Base-by-base conservation (phyloP, 2,888 invertebrate genomes). In the Syrista parreyssii region DNA sequence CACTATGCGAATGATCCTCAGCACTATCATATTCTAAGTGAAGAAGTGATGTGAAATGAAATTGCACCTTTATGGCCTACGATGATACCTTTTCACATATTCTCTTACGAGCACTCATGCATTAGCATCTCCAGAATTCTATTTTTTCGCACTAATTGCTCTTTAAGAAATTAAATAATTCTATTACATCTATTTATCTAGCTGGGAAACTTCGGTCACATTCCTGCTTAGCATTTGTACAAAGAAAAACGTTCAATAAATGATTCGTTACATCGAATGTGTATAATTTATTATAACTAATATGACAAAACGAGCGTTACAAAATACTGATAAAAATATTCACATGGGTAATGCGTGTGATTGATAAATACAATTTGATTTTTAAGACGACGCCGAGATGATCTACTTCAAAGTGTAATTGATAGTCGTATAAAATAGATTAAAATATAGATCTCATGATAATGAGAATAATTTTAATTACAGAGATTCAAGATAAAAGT, bases 1-100 rank as follows among this genome's bases (percentile, higher is more conserved):
- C 95, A 95, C 86, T 95, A 94, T 84, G 95, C 96, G 86, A 96
- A 96, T 79, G 96, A 96, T 81, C 90, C 91, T 74, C 91, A 91
- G 79, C 88, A 89, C 81, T 91, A 91, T 84, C 95, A 95, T 82
- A 92, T 95, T 78, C 93, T 95, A 78, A 93, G 94, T 75, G 95
- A 95, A 88, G 95, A 95, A 78, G 84, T 87, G 3, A 86, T 91
- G 84, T 85, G 79, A 84, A 76, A 11, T 69, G 71, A 4, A 69
- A 69, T 69, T 69, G 31, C 71, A 69, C 3, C 9, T 30, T 32
- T 30, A 69, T 69, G 71, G 12, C 12, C 71, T 69, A 32, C 71
- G 71, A 69, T 32, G 31, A 32, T 30, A 69, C 30, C 1, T 15
- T 69, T 32, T 23, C 31, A 30, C 32, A 11, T 69, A 40, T 23